Evolutionary conservation across 2,113 vertebrate genomes (phyloP), one percentile per base, ranked within the genome.

Genomic region (Oncorhynchus keta): DNA sequence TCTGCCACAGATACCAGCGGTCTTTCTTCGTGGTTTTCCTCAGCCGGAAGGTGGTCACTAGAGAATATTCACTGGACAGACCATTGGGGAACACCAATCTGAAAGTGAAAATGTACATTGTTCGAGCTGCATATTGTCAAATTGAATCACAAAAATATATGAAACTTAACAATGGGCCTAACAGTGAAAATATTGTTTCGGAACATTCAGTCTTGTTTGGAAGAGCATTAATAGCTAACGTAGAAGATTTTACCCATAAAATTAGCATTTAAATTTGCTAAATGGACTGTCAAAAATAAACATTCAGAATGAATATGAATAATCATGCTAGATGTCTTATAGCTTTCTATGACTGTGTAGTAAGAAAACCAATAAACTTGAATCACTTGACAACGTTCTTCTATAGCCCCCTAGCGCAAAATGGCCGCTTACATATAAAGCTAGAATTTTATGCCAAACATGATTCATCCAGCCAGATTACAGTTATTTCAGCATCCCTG

Each of bases 1-100:
- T 89, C 92, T 97, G 96, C 96, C 95, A 96, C 78, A 99, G 92
- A 88, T 96, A 95, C 98, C 98, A 99, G 55, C 96, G 95, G 18
- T 98, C 97, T 81, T 92, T 97, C 90, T 96, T 99, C 55, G 95
- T 96, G 49, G 86, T 97, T 89, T 95, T 93, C 73, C 97, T 92
- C 14, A 99, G 87, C 64, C 98, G 96, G 88, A 98, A 96, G 0
- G 76, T 89, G 76, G 95, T 88, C 32, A 94, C 89, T 26, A 99
- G 71, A 39, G 95, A 95, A 57, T 95, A 97, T 79, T 98, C 96
- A 70, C 93, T 94, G 81, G 97, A 94, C 82, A 98, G 84, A 1
- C 97, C 97, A 70, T 88, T 92, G 82, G 96, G 95, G 91, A 98
- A 98, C 61, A 98, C 73, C 68, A 91, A 83, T 84, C 98, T 99